phyloP scores from a whole-genome alignment of 92 coral and sea anemone species.

The Meandrina meandrites region DNA sequence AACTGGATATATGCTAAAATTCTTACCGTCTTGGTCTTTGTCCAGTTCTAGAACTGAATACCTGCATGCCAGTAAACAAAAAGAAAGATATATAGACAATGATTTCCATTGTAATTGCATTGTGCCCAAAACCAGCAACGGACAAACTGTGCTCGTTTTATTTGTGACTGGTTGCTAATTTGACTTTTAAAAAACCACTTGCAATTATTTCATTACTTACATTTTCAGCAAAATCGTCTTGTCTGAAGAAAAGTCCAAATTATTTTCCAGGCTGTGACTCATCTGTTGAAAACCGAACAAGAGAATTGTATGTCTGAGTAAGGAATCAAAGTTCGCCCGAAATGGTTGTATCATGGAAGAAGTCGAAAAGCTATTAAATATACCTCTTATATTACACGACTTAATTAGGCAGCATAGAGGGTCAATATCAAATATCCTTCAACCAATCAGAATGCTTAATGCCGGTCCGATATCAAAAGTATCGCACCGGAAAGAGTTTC shows the following conservation, averaged over 20 bases:
- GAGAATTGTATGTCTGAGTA: neutral
- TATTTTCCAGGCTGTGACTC: constrained; percentile 60
- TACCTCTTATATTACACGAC: no score
- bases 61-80: constrained; percentile 30
- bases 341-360: neutral
- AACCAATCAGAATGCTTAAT: no score
- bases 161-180: neutral
- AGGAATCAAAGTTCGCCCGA: neutral
- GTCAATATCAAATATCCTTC: no score
- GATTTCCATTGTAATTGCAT: neutral
- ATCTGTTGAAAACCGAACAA: constrained; percentile 44
- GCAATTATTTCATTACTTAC: constrained; percentile 36
- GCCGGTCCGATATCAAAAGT: no score
- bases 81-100: neutral
- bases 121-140: neutral
- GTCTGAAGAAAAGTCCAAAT: constrained; percentile 72
- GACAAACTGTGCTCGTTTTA: no score
- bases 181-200: neutral
- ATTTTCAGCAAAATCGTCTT: constrained; percentile 48
- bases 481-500: no score
- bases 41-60: constrained; percentile 61
- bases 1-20: no score
- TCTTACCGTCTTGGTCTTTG: constrained; percentile 78
- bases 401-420: no score
- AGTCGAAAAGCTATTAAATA: no score